phyloP scores from a whole-genome alignment of 2,113 vertebrate genomes.

The Vidua macroura region DNA sequence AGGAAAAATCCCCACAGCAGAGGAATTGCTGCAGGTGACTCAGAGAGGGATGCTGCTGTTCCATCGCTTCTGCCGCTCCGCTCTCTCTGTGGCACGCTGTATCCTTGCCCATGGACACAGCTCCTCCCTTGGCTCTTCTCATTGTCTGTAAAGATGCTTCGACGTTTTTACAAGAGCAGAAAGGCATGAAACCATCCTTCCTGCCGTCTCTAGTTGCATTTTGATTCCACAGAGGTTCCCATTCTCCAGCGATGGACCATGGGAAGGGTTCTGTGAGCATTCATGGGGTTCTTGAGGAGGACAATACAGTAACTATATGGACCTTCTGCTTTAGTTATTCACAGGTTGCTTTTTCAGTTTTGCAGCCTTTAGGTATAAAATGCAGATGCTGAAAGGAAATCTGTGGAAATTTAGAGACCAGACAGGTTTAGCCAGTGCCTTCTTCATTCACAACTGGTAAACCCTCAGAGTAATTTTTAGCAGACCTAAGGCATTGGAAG shows the following conservation, averaged over 20 bases:
- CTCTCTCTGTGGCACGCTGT: accelerated
- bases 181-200: neutral
- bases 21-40: neutral
- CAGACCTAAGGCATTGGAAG: neutral
- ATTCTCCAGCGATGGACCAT: neutral
- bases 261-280: neutral
- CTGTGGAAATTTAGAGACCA: neutral
- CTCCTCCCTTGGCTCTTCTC: neutral
- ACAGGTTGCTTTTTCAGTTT: neutral
- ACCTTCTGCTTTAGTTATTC: neutral
- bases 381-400: neutral
- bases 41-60: neutral
- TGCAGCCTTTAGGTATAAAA: neutral
- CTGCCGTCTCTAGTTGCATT: neutral
- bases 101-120: neutral
- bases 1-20: neutral
- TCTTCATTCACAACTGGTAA: neutral
- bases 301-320: accelerated
- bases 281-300: accelerated
- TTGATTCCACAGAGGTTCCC: neutral
- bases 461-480: neutral
- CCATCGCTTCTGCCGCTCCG: accelerated
- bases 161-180: accelerated
- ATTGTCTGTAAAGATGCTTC: neutral
- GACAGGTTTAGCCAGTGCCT: neutral